Evolutionary conservation across 2,113 vertebrate species (phyloP).

Genomic region (Channa maculata): DNA sequence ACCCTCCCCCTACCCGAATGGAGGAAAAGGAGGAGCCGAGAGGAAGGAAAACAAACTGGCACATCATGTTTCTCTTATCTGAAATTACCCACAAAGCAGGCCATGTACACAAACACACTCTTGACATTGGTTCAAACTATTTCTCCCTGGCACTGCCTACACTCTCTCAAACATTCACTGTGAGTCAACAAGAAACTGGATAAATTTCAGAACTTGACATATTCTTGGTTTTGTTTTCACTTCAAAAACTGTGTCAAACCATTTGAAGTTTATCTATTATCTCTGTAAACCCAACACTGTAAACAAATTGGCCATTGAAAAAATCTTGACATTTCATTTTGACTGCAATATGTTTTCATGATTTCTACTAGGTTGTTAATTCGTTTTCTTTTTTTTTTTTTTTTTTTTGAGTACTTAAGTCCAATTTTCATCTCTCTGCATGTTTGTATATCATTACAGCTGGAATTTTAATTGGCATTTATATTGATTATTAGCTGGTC

Average conservation of each 20-base stretch:
- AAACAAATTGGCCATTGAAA: not conserved
- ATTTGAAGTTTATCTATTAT: not conserved
- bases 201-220: conserved; percentile 12
- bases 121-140: conserved; percentile 4
- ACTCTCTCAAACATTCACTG: conserved; percentile 5
- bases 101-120: conserved; percentile 46
- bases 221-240: not conserved
- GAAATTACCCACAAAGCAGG: conserved; percentile 40
- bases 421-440: not conserved
- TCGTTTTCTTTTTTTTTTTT: too few species aligned
- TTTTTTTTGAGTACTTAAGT: not conserved
- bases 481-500: too few species aligned
- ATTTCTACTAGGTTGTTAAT: too few species aligned
- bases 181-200: conserved; percentile 5
- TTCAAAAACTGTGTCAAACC: not conserved
- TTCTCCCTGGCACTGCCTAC: conserved; percentile 10
- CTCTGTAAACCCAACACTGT: not conserved
- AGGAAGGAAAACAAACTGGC: conserved; percentile 57
- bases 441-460: not conserved
- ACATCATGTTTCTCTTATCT: conserved; percentile 72
- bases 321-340: not conserved
- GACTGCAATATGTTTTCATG: not conserved
- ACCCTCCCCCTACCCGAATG: conserved; percentile 2
- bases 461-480: too few species aligned
- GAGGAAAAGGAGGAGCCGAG: conserved; percentile 66